These are phyloP conservation scores for Choristoneura rosaceana DNA, from an alignment of 2,888 invertebrate species.

Conservation along the genomic window DNA sequence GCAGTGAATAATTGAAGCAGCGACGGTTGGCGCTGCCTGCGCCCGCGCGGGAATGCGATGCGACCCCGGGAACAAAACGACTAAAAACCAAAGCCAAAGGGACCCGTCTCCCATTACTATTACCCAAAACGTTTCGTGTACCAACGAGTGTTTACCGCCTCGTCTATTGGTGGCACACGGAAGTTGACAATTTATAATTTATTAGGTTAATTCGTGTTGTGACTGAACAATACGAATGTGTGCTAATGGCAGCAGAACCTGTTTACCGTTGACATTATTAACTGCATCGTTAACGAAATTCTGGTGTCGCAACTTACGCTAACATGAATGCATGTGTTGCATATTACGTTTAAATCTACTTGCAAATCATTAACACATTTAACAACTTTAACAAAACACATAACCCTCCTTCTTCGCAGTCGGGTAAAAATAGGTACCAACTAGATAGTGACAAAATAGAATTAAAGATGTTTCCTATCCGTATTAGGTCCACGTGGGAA, in stretches of 20 bases:
- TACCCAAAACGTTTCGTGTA: conserved; percentile 64
- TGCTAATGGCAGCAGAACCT: conserved; percentile 27
- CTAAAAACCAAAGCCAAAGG: conserved; percentile 68
- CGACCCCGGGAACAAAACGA: conserved; percentile 75
- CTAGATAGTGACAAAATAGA: neutral
- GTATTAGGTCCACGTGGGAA: no score
- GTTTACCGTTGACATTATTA: conserved; percentile 28
- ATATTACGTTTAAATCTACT: neutral
- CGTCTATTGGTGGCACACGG: conserved; percentile 47
- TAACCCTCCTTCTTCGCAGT: neutral
- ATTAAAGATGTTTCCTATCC: no score
- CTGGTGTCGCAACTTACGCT: conserved; percentile 6
- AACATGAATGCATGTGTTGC: conserved; percentile 18
- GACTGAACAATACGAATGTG: conserved; percentile 37
- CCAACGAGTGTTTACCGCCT: conserved; percentile 44
- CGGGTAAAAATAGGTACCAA: neutral
- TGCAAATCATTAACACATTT: neutral
- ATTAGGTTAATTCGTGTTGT: conserved; percentile 34
- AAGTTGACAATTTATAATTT: conserved; percentile 39
- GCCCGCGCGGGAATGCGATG: conserved; percentile 74
- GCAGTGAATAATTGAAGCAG: conserved; percentile 32
- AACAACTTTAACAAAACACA: neutral
- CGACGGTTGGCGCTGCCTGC: conserved; percentile 51
- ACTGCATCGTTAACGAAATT: conserved; percentile 21
- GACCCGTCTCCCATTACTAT: conserved; percentile 72